phyloP scores from a whole-genome alignment of 2,888 invertebrate species.

The Pterobdella sp. region DNA sequence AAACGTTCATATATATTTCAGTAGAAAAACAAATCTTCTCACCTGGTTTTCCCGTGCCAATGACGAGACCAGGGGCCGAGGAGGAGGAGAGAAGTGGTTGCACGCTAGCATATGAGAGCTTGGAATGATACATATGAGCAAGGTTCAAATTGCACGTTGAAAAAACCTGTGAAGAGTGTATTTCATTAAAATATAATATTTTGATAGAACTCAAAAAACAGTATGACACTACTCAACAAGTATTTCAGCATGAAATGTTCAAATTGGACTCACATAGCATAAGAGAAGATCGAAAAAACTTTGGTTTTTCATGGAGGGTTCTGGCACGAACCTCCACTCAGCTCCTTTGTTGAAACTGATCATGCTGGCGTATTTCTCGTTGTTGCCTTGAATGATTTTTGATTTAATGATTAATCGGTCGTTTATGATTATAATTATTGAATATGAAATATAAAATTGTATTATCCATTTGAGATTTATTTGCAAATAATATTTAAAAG shows the following conservation, averaged over 20 bases:
- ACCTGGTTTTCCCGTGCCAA: constrained; percentile 73
- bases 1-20: too few relatives aligned
- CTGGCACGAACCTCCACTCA: constrained; percentile 68
- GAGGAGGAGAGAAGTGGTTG: constrained; percentile 75
- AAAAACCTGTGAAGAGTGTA: background rate
- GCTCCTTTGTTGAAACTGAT: constrained; percentile 81
- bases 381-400: background rate
- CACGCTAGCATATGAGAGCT: constrained; percentile 71
- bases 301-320: constrained; percentile 64
- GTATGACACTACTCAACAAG: background rate
- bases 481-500: too few relatives aligned
- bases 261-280: background rate
- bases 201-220: background rate
- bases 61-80: constrained; percentile 77
- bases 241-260: background rate
- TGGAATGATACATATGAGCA: constrained; percentile 74
- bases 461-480: too few relatives aligned
- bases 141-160: constrained; percentile 73
- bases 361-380: constrained; percentile 68
- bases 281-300: constrained; percentile 55
- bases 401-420: too few relatives aligned
- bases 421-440: too few relatives aligned
- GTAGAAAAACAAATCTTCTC: too few relatives aligned
- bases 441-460: too few relatives aligned
- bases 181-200: too few relatives aligned